These are phyloP conservation scores for Drosophila meridionalis DNA, from an alignment of 2,888 invertebrate genomes.

Conservation along the genomic window DNA sequence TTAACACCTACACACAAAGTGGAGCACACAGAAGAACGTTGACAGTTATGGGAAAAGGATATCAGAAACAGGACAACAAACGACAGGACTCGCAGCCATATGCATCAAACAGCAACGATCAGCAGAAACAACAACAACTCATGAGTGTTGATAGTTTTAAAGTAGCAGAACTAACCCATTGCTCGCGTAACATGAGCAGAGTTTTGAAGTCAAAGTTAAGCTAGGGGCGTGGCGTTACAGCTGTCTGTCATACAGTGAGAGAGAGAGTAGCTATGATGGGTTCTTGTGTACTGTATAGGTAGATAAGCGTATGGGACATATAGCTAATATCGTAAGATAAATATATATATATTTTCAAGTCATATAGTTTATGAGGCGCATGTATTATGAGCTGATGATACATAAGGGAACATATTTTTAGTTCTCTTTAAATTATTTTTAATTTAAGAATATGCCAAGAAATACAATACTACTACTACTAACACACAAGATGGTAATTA, in stretches of 20 bases:
- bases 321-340: not conserved
- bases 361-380: not conserved
- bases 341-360: not conserved
- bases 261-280: not conserved
- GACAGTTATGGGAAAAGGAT: conserved; percentile 79
- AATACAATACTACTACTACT: too few relatives aligned
- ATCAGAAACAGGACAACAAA: conserved; percentile 45
- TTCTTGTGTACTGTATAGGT: not conserved
- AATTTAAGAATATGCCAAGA: not conserved
- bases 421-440: not conserved
- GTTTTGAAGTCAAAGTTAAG: not conserved
- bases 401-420: not conserved
- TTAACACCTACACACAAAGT: conserved; percentile 71
- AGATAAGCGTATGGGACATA: not conserved
- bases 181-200: conserved; percentile 42
- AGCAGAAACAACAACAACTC: conserved; percentile 12
- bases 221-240: conserved; percentile 17
- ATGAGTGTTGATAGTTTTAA: conserved; percentile 49
- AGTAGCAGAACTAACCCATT: conserved; percentile 46
- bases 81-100: conserved; percentile 22
- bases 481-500: too few relatives aligned
- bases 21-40: conserved; percentile 51
- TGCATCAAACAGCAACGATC: conserved; percentile 35
- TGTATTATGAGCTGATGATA: not conserved
- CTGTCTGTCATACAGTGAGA: conserved; percentile 8